These are phyloP conservation scores for Drosophila trapezifrons DNA, from an alignment of 1,140 invertebrate genomes.

Conservation along the genomic window DNA sequence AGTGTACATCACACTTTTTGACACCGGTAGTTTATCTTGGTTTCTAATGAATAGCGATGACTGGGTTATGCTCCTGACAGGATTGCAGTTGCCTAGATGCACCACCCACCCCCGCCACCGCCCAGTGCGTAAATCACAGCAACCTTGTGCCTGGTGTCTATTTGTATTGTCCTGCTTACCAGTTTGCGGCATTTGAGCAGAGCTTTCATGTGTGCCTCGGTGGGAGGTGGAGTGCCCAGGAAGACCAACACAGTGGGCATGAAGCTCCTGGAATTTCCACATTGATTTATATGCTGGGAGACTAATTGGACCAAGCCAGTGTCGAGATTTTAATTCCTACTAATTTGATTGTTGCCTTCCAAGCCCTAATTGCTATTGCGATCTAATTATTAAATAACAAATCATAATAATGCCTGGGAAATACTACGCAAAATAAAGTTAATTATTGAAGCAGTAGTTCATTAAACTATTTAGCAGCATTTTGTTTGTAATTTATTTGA, in stretches of 20 bases:
- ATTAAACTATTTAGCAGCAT: not conserved
- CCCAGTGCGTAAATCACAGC: slow-evolving; percentile 49
- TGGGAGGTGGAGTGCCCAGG: not conserved
- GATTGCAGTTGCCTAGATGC: slow-evolving; percentile 40
- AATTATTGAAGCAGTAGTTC: slow-evolving; percentile 10
- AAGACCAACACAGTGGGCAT: slow-evolving; percentile 20
- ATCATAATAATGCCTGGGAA: slow-evolving; percentile 4
- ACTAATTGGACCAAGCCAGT: slow-evolving; percentile 4
- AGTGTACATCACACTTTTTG: slow-evolving; percentile 21
- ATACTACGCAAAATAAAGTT: not conserved
- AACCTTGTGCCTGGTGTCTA: slow-evolving; percentile 41
- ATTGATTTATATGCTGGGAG: slow-evolving; percentile 17
- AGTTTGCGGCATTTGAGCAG: slow-evolving; percentile 37
- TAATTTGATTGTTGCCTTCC: slow-evolving; percentile 11
- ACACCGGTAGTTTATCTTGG: slow-evolving; percentile 35
- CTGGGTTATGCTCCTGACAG: slow-evolving; percentile 46
- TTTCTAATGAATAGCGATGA: slow-evolving; percentile 52
- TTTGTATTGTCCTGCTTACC: slow-evolving; percentile 35
- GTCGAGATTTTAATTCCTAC: slow-evolving; percentile 10
- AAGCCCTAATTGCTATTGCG: not conserved
- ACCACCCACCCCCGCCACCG: not conserved
- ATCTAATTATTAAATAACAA: slow-evolving; percentile 11
- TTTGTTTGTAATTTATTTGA: not conserved
- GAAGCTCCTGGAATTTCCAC: not conserved
- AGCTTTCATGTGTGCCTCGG: slow-evolving; percentile 13